Evolutionary conservation across 37 sponge, comb jelly and placozoan genomes (phyloP).

Genomic region (Hormiphora californensis): DNA sequence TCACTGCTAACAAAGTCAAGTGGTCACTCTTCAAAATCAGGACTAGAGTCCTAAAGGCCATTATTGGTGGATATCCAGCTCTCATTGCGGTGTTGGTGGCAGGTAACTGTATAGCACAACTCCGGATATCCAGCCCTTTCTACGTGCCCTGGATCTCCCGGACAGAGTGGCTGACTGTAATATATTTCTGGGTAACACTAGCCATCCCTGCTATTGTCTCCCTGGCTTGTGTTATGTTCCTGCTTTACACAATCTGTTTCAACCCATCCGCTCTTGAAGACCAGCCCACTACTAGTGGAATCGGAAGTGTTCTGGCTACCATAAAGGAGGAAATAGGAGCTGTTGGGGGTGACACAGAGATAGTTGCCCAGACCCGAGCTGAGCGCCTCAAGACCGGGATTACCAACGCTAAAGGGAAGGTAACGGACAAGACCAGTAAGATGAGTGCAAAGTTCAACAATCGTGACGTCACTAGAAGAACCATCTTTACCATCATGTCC

Average conservation of each 20-base stretch:
- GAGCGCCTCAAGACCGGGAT: neutral
- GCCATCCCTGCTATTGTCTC: neutral
- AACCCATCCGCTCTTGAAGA: neutral
- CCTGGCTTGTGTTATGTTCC: neutral
- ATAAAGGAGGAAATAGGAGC: neutral
- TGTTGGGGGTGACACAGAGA: too few relatives aligned
- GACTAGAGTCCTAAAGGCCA: neutral
- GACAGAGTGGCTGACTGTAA: neutral
- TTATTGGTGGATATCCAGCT: neutral
- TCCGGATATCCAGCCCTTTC: neutral
- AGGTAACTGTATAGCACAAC: neutral
- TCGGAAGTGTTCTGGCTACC: neutral
- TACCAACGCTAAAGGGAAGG: neutral
- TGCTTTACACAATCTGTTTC: neutral
- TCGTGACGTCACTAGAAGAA: neutral
- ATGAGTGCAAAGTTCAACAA: neutral
- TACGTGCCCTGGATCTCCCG: neutral
- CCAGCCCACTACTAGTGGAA: neutral
- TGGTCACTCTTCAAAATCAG: conserved; percentile 1
- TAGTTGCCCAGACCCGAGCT: too few relatives aligned
- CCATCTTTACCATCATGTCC: neutral
- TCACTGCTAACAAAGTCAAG: neutral
- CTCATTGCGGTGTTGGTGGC: neutral
- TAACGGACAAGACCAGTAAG: neutral
- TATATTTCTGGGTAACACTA: neutral